Evolutionary conservation across 2,113 vertebrate genomes (phyloP), one percentile per base, ranked within the genome.

Genomic region (Vimba vimba): DNA sequence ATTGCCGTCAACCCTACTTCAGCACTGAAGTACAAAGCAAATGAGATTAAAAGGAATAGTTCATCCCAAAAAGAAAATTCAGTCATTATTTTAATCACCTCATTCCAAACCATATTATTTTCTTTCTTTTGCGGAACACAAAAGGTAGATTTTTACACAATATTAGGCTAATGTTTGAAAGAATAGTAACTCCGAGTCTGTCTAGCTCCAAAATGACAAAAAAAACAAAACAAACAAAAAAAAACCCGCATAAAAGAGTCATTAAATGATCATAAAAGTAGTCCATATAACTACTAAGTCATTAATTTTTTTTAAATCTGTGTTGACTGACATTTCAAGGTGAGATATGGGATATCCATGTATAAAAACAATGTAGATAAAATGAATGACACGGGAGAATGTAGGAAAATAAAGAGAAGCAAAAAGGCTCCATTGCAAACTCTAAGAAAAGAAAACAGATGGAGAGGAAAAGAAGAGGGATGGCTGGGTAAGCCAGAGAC

Each of bases 401-500:
- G 68, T 4, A 25, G 4, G 15, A 17, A 43, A 68, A 71, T 73
- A 59, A 33, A n/a, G 25, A 47, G 8, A 23, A 25, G 21, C 19
- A 39, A 43, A 60, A 60, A 30, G 25, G 19, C 45, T 47, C 30
- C 27, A 66, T 3, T 1, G 60, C 60, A 50, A n/a, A 55, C 62
- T 82, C 25, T 1, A 27, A 59, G 50, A 83, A 73, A 59, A 36
- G 30, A 39, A 83, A 83, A 57, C 82, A 73, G 82, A 73, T 83
- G 82, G 82, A 73, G 68, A 73, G 68, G 50, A 77, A 77, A 59
- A 83, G 50, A 83, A 83, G 55, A 83, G 68, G 23, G 33, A 17
- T 43, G 33, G 68, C 52, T 71, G 68, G 50, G 68, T 57, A 55
- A 83, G 82, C 82, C 52, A 71, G 82, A 83, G 66, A 83, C 30